Conservation (phyloP, 2,888 invertebrate species). For the Drosophila paramelanica region DNA sequence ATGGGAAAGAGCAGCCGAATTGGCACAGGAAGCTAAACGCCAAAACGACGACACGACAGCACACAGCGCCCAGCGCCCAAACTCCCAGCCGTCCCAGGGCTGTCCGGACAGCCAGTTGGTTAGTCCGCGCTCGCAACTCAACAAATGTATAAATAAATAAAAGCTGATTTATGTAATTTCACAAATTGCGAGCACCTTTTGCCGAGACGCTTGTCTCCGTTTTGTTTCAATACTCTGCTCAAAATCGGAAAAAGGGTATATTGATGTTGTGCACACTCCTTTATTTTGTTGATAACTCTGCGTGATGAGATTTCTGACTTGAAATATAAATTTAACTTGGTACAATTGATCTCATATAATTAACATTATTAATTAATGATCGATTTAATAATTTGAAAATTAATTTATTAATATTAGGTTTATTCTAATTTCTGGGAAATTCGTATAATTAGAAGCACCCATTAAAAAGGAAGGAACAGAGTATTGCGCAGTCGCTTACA, state of each 20-base stretch:
- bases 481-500: background rate
- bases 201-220: conserved; percentile 19
- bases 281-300: too few species aligned
- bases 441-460: too few species aligned
- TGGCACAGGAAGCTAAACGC: conserved; percentile 45
- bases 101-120: conserved; percentile 4
- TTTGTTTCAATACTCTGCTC: background rate
- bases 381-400: too few species aligned
- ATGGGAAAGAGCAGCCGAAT: conserved; percentile 36
- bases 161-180: conserved; percentile 82
- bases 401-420: too few species aligned
- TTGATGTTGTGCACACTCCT: background rate
- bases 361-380: too few species aligned
- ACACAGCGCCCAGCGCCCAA: conserved; percentile 19
- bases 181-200: conserved; percentile 72
- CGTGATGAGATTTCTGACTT: too few species aligned
- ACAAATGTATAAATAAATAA: conserved; percentile 77
- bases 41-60: conserved; percentile 49
- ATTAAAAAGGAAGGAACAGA: background rate
- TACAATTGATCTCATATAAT: too few species aligned
- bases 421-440: too few species aligned
- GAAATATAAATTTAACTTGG: too few species aligned
- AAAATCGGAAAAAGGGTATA: background rate
- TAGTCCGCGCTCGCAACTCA: conserved; percentile 50
- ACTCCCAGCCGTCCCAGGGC: background rate